These are phyloP conservation scores for Macquaria ambigua DNA, from an alignment of 2,113 vertebrate species.

Conservation along the genomic window DNA sequence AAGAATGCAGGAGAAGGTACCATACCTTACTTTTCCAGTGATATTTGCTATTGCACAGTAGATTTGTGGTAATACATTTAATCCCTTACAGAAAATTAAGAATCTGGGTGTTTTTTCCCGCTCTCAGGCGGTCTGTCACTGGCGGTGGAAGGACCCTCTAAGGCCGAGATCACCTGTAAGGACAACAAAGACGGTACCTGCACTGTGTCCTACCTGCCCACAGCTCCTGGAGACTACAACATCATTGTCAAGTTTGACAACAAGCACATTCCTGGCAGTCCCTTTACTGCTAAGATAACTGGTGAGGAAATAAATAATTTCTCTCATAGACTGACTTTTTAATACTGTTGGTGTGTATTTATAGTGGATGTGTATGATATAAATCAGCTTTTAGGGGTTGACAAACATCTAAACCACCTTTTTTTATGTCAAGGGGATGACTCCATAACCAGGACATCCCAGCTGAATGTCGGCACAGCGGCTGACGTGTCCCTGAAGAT, in stretches of 20 bases:
- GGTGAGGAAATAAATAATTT: constrained; percentile 79
- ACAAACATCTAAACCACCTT: constrained; percentile 30
- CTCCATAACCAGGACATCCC: constrained; percentile 92
- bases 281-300: constrained; percentile 96
- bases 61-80: background rate
- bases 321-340: background rate
- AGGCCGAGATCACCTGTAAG: constrained; percentile 97
- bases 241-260: constrained; percentile 97
- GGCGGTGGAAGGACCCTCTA: constrained; percentile 96
- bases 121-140: constrained; percentile 92
- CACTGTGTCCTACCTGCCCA: constrained; percentile 96
- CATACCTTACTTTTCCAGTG: background rate
- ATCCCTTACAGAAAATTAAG: background rate
- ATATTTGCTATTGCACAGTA: background rate
- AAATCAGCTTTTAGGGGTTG: background rate
- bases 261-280: constrained; percentile 95
- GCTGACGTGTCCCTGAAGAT: constrained; percentile 98
- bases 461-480: constrained; percentile 94
- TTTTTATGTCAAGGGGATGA: constrained; percentile 88
- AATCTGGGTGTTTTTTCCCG: background rate
- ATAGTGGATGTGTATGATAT: background rate
- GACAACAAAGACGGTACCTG: constrained; percentile 98
- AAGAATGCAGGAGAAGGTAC: constrained; percentile 96
- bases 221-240: constrained; percentile 94
- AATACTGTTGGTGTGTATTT: constrained; percentile 1